These are phyloP conservation scores for Malacoraja senta DNA, from an alignment of 2,797 vertebrate genomes.

Conservation along the genomic window DNA sequence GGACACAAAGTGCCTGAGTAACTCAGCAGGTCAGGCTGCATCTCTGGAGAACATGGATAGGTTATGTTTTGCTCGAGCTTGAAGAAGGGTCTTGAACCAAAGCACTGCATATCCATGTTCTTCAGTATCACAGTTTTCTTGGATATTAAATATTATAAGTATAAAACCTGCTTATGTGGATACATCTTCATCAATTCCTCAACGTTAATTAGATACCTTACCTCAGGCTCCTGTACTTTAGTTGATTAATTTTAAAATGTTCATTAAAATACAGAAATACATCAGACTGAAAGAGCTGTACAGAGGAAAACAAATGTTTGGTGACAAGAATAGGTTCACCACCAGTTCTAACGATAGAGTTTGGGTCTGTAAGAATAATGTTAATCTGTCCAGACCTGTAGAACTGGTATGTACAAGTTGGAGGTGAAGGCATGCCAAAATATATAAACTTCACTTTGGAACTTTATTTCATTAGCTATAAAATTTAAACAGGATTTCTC, in stretches of 20 bases:
- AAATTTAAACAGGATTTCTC: background rate
- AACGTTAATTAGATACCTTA: background rate
- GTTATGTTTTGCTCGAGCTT: no score
- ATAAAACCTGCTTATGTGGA: background rate
- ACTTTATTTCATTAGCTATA: conserved; percentile 15
- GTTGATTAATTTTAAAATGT: background rate
- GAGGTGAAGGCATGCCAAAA: background rate
- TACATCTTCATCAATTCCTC: background rate
- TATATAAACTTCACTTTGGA: background rate
- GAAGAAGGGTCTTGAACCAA: no score
- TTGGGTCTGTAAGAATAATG: background rate
- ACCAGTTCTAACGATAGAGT: background rate
- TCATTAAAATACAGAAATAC: background rate
- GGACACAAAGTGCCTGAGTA: no score
- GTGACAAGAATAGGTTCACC: background rate
- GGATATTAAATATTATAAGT: background rate
- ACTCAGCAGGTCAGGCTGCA: no score
- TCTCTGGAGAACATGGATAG: no score
- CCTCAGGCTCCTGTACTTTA: background rate
- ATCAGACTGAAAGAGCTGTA: background rate
- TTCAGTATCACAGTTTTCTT: no score
- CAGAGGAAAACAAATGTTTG: background rate
- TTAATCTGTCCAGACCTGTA: background rate
- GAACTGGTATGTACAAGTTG: background rate
- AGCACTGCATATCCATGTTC: no score